Percentiles rank a stretch among this genome's conserved stretches.
Evolutionary conservation across 2,888 invertebrate species (phyloP).

Genomic region (Buathra laborator): DNA sequence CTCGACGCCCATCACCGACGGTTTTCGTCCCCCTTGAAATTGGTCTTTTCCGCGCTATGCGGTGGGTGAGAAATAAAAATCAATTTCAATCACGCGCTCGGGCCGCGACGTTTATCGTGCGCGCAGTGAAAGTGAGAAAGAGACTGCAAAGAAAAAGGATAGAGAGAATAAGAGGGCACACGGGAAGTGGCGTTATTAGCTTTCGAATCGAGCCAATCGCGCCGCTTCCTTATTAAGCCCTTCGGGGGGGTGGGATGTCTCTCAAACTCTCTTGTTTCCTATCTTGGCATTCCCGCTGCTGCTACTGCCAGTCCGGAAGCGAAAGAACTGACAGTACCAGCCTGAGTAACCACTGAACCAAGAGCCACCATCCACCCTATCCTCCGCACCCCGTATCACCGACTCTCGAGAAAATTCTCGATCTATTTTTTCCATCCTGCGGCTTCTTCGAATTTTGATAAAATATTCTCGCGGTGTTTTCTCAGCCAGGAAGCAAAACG

Average conservation of each 20-base stretch:
- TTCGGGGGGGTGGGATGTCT: slow-evolving; percentile 46
- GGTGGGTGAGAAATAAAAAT: slow-evolving; percentile 70
- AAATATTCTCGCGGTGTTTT: slow-evolving; percentile 56
- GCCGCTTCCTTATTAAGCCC: slow-evolving; percentile 76
- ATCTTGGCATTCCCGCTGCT: slow-evolving; percentile 12
- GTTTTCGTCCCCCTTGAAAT: slow-evolving; percentile 47
- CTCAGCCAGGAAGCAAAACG: slow-evolving; percentile 14
- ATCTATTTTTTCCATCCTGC: slow-evolving; percentile 38
- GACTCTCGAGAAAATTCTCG: slow-evolving; percentile 25
- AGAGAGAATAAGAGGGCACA: slow-evolving; percentile 21
- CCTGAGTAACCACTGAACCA: slow-evolving; percentile 50
- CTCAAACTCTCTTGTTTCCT: slow-evolving; percentile 51
- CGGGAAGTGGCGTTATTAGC: slow-evolving; percentile 77
- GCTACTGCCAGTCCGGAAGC: not conserved
- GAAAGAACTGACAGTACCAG: slow-evolving; percentile 41
- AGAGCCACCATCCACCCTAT: slow-evolving; percentile 35
- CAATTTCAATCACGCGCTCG: slow-evolving; percentile 78
- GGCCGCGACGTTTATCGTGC: slow-evolving; percentile 61
- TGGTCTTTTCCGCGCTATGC: slow-evolving; percentile 55
- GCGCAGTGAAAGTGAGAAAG: slow-evolving; percentile 31
- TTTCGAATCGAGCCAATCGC: slow-evolving; percentile 82
- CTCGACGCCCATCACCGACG: not conserved
- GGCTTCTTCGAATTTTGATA: slow-evolving; percentile 42
- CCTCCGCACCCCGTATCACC: slow-evolving; percentile 7
- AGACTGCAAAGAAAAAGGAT: not conserved